A percentile compares a stretch with the other conserved stretches of the same genome.
phyloP scores from a whole-genome alignment of 2,888 invertebrate species.

The Xanthostigma xanthostigma region DNA sequence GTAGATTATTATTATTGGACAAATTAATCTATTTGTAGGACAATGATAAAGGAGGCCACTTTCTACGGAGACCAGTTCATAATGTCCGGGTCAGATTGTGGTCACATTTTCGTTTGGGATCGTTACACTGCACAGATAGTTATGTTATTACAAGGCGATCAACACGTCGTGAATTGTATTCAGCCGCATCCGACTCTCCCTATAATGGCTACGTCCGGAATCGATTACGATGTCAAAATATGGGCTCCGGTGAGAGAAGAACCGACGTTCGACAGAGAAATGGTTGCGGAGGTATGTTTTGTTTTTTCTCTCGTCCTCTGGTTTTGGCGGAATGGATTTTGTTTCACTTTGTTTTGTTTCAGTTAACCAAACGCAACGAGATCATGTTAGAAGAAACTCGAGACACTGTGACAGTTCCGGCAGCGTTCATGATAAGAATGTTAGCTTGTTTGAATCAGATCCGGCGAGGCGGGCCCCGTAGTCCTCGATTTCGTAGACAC shows the following conservation, averaged over 20 bases:
- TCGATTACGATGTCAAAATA: slow-evolving; percentile 73
- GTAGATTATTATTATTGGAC: too few relatives aligned
- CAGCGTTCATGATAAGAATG: slow-evolving; percentile 72
- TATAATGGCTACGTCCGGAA: slow-evolving; percentile 69
- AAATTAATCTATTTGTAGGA: slow-evolving; percentile 31
- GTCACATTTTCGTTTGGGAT: slow-evolving; percentile 74
- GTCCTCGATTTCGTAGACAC: slow-evolving; percentile 4
- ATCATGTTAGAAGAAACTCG: slow-evolving; percentile 74
- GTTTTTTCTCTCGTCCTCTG: slow-evolving; percentile 7
- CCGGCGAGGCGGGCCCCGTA: slow-evolving; percentile 30
- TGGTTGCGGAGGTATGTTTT: slow-evolving; percentile 42
- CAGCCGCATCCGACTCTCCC: slow-evolving; percentile 70
- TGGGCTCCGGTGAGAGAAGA: slow-evolving; percentile 59
- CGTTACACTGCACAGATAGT: slow-evolving; percentile 51
- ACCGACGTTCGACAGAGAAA: slow-evolving; percentile 41
- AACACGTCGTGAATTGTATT: slow-evolving; percentile 70
- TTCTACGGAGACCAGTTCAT: slow-evolving; percentile 73
- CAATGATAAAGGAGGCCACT: slow-evolving; percentile 73
- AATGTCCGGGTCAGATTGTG: slow-evolving; percentile 81
- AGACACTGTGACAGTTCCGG: slow-evolving; percentile 77
- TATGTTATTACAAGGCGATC: slow-evolving; percentile 65
- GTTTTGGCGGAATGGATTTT: neutral
- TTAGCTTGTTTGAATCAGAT: slow-evolving; percentile 51
- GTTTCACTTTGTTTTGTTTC: slow-evolving; percentile 15
- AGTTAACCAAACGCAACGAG: slow-evolving; percentile 64